Base-by-base conservation (phyloP, 2,888 invertebrate species). In the Cremastinae sp. region DNA sequence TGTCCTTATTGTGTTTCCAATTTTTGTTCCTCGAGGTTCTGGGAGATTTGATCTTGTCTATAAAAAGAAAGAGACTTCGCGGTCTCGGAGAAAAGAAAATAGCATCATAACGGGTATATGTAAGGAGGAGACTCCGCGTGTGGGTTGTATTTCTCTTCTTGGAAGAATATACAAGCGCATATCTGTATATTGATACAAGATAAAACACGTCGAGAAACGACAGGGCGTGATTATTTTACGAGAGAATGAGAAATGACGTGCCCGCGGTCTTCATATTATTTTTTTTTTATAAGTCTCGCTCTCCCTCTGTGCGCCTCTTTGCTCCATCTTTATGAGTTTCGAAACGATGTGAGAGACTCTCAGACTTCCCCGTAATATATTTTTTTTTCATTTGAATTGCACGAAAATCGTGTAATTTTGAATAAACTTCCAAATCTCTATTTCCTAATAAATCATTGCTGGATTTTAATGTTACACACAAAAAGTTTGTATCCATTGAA, bases 291-390 rank as follows among this genome's bases (percentile, higher is more conserved):
- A n/a, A n/a, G 74, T 80, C 80, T 80, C 80, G 84, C 86, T 85
- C 85, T 87, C 84, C 83, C 45, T 82, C 84, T 61, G 66, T n/a
- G n/a, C n/a, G n/a, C n/a, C 28, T 28, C 28, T 28, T 28, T 28
- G 5, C 5, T 28, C 28, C 28, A 14, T 76, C 35, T 58, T 64
- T 66, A 68, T 14, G 66, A 45, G 61, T 16, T 55, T 7, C 18
- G 20, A 56, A 12, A 20, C 20, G 37, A 51, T 16, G 20, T 14
- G 16, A 16, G 49, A 39, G 68, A 35, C 9, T n/a, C 2, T 10
- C 37, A 20, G 39, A 68, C 49, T 3, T 43, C 28, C n/a, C 8
- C 12, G 3, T 45, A 47, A 56, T 18, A 45, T 4, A 18, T 14
- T 35, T 20, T 10, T 28, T 39, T 20, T 9, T 5, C 28, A 28